Evolutionary conservation across 2,113 vertebrate genomes (phyloP), one percentile per base, ranked within the genome.

Genomic region (Nothocercus julius): DNA sequence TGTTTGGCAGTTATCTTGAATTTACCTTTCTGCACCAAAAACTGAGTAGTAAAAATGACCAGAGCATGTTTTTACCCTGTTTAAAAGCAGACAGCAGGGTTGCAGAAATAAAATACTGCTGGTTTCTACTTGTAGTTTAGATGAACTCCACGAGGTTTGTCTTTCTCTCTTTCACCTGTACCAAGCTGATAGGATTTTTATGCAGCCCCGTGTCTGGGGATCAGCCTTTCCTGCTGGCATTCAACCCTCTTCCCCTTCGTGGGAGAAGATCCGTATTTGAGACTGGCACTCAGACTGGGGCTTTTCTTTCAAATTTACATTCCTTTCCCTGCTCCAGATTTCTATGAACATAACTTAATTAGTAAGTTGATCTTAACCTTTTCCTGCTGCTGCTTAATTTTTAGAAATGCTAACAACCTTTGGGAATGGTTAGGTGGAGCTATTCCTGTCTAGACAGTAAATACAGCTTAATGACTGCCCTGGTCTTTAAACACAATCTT

Each of bases 401-500:
- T 94, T 97, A 95, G 95, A 97, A 97, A 95, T 97, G 96, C 95
- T 94, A 96, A 97, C 91, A 96, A 85, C 96, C 95, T 96, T 97
- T 96, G 96, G 95, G 96, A 97, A 97, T 93, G 96, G 89, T 95
- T 97, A 97, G 96, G 95, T 97, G 96, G 96, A 97, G 95, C 94
- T 96, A 90, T 95, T 96, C 81, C 96, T 97, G 96, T 97, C 96
- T 97, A 97, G 96, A 97, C 96, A 87, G 94, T 97, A 97, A 95
- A 92, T 96, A 97, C 95, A 94, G 84, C 74, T 94, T 97, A 97
- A 96, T 95, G 94, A 95, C 86, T 91, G 92, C 86, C 83, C 92
- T 89, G 74, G 91, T 95, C 94, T 95, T 97, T 89, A 93, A 95
- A 93, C 94, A 94, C 94, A 94, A 79, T 95, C 83, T 93, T 87